phyloP scores from a whole-genome alignment of 2,888 invertebrate genomes.

The Chaitophorus viminalis region DNA sequence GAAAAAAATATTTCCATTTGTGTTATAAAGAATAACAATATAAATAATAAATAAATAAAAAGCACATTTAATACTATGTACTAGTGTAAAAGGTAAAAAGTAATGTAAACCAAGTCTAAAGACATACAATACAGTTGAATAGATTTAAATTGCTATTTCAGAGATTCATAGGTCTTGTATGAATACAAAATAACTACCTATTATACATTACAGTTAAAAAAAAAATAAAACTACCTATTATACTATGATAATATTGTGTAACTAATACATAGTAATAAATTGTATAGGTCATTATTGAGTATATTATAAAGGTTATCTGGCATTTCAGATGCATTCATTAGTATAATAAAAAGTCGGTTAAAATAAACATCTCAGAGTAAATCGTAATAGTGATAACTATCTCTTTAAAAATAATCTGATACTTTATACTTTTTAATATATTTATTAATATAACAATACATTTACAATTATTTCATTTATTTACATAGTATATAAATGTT shows the following conservation, averaged over 20 bases:
- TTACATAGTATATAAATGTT: background rate
- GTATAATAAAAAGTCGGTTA: background rate
- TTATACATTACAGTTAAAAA: no score
- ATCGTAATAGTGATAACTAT: background rate
- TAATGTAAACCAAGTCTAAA: background rate
- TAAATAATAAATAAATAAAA: background rate
- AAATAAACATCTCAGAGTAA: background rate
- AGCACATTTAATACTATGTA: background rate
- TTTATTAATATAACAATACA: background rate
- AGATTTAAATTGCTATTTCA: background rate
- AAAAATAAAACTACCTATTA: background rate
- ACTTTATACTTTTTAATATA: background rate
- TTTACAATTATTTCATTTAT: background rate
- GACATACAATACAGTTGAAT: background rate
- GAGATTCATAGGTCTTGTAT: background rate
- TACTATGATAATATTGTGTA: background rate
- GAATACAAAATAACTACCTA: background rate
- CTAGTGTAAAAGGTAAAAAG: background rate
- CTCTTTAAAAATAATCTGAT: background rate
- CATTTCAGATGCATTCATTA: background rate
- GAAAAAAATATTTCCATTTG: background rate
- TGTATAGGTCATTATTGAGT: background rate
- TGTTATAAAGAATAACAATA: background rate
- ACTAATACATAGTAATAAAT: background rate
- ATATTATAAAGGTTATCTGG: conserved; percentile 1